Base-by-base conservation (phyloP, 2,113 vertebrate species). In the Rattus rattus region DNA sequence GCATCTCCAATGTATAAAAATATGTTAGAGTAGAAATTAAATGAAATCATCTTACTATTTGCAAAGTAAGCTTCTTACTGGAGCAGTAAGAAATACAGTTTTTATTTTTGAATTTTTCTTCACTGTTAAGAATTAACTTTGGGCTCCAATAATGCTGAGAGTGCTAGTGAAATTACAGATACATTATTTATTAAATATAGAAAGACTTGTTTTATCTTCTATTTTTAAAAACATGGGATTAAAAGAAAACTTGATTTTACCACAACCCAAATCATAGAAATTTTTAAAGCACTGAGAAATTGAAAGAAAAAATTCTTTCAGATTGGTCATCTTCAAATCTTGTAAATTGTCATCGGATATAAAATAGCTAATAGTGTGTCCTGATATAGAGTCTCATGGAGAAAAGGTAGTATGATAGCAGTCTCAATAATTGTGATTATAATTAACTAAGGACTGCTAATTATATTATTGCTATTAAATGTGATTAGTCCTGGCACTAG, bases 321-420 rank as follows among this genome's bases (percentile, higher is more conserved):
- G 4, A 24, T 17, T 87, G 39, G 2, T 52, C 16, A 49, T 76
- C 14, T 88, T 63, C 5, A 76, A 95, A 94, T 24, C 10, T 1
- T 80, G 61, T 75, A 54, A 47, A 79, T 54, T 75, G 49, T 69
- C 56, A 63, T 10, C 22, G 59, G 89, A 43, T 43, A 43, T 43
- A 43, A 30, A 22, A 7, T 36, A 61, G 17, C 26, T 43, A n/a
- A 17, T 28, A 56, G 54, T 33, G 8, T 56, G 7, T 54, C 77
- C 30, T 20, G 7, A 17, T 56, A 33, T 54, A 30, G 3, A 73
- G 7, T 3, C 36, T 73, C 13, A 28, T 54, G 49, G 30, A 86
- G 13, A 26, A 5, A 72, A 2, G 26, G 0, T 16, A 3, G 49
- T 49, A 7, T 36, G 6, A 47, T 3, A 59, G 8, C 22, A 36